phyloP scores from a whole-genome alignment of 2,888 invertebrate species.

The Lasioglossum leucozonium region DNA sequence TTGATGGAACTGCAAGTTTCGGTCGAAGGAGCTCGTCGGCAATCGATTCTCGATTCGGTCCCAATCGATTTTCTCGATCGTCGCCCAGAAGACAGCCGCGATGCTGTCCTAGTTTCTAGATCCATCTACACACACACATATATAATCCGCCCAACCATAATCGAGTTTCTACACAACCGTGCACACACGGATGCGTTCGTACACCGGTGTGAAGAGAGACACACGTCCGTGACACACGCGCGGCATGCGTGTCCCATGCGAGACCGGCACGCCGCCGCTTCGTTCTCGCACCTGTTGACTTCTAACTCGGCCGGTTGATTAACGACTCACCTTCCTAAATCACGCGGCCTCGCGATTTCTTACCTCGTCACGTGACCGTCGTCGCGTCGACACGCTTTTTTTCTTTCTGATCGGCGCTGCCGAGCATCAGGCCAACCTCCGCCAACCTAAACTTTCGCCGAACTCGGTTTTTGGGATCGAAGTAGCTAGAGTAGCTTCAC shows the following conservation, averaged over 20 bases:
- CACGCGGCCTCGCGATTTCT: slow-evolving; percentile 69
- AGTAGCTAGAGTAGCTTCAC: no score
- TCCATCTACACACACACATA: background rate
- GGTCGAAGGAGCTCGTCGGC: background rate
- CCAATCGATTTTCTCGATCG: slow-evolving; percentile 21
- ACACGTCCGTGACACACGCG: slow-evolving; percentile 56
- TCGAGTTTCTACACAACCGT: background rate
- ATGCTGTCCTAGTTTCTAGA: slow-evolving; percentile 19
- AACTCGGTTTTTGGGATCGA: background rate
- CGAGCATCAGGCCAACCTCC: background rate
- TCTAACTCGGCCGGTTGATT: slow-evolving; percentile 75
- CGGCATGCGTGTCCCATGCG: slow-evolving; percentile 69
- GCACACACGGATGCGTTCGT: background rate
- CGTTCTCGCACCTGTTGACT: slow-evolving; percentile 77
- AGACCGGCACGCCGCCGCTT: slow-evolving; percentile 54
- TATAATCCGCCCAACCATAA: background rate
- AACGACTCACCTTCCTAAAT: slow-evolving; percentile 76
- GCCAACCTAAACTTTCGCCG: background rate
- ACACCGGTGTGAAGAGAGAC: slow-evolving; percentile 18
- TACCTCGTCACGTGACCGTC: slow-evolving; percentile 56
- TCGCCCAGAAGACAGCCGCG: background rate
- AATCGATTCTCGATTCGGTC: background rate
- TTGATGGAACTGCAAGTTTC: background rate
- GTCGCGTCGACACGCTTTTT: slow-evolving; percentile 49
- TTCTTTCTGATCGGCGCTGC: background rate